Base-by-base conservation (phyloP, 2,797 vertebrate species). In the Saxicola maurus region DNA sequence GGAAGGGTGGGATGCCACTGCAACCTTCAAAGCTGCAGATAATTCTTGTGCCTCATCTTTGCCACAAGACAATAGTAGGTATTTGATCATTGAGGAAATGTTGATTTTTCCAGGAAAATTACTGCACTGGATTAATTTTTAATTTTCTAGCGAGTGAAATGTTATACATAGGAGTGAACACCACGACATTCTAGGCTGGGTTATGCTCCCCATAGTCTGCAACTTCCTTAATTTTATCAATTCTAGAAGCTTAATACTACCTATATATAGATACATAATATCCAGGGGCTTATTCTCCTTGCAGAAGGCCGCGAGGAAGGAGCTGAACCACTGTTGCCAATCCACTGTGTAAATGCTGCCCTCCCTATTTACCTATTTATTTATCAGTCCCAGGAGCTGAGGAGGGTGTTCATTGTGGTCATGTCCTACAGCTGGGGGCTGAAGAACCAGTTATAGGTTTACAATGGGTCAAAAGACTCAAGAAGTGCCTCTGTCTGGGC, bases 401-500 rank as follows among this genome's bases (percentile, higher is more conserved):
- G 46, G 10, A 38, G 7, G 17, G 18, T 10, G 28, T 5, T 79
- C 2, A 0, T 17, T 10, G 4, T 11, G 17, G 13, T 13, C 31
- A 13, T 2, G 4, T 17, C 53, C 3, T 12, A 38, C 31, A 52
- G 19, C 28, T 51, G 60, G 24, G 52, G 38, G 69, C 28, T 67
- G 46, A 11, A 6, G 24, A 30, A 17, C 5, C 9, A 10, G 0
- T 5, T 4, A 11, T 4, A 10, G 33, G 11, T 10, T 14, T 38
- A 1, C 5, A 12, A 1, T 1, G 13, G 38, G 13, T 13, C 30
- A 55, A 49, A 16, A 8, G 2, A 0, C 18, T 45, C 24, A 4
- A 6, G 17, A 24, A 11, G 19, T 38, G 28, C 1, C 2, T 74
- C 45, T 83, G 61, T 20, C 28, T 14, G n/a, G 52, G 38, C 28